Evolutionary conservation across 2,113 vertebrate species (phyloP).

Genomic region (Plotosus lineatus): DNA sequence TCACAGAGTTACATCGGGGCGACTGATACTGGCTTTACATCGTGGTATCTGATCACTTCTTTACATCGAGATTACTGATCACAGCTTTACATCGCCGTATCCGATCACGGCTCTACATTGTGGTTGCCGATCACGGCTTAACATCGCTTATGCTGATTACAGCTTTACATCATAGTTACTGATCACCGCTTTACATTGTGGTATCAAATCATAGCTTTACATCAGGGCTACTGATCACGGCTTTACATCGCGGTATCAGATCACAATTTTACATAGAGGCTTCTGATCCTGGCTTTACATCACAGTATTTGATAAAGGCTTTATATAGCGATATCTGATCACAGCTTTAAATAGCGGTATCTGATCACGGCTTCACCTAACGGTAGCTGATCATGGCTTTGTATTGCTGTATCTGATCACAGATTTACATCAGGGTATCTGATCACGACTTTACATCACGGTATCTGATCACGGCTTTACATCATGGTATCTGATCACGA

Average conservation of each 20-base stretch:
- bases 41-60: not conserved
- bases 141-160: not conserved
- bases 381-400: not conserved
- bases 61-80: not conserved
- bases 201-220: not conserved
- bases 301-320: not conserved
- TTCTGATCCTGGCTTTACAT: not conserved
- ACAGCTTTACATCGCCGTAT: not conserved
- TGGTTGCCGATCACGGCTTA: not conserved
- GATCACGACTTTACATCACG: not conserved
- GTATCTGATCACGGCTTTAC: not conserved
- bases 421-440: not conserved
- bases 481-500: not conserved
- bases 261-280: too few relatives aligned
- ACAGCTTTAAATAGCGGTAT: too few relatives aligned
- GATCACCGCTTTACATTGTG: too few relatives aligned
- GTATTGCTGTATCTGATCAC: not conserved
- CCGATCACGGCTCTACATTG: not conserved
- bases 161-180: not conserved
- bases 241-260: not conserved
- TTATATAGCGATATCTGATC: too few relatives aligned
- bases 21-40: not conserved
- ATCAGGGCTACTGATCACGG: not conserved
- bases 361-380: too few relatives aligned
- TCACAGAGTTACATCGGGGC: not conserved